These are phyloP conservation scores for Drosophila differens DNA, from an alignment of 2,888 invertebrate genomes.

Conservation along the genomic window DNA sequence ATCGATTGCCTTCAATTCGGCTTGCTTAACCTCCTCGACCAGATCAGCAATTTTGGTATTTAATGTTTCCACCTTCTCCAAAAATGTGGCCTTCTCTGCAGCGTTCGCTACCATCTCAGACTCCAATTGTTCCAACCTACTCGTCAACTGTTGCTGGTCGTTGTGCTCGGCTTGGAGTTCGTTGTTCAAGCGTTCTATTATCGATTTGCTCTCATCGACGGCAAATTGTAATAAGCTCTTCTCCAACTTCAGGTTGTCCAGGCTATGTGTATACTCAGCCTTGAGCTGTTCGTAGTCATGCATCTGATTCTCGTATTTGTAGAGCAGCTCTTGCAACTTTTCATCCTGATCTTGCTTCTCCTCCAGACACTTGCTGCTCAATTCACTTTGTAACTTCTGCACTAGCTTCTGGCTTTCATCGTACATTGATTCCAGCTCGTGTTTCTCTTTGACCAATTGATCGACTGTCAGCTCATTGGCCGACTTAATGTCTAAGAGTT, in stretches of 20 bases:
- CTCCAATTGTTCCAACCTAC: not conserved
- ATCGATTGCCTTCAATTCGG: not conserved
- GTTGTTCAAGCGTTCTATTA: slow-evolving; percentile 21
- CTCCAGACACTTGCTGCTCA: slow-evolving; percentile 1
- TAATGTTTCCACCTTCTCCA: slow-evolving; percentile 32
- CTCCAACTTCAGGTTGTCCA: slow-evolving; percentile 35
- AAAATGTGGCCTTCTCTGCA: slow-evolving; percentile 8
- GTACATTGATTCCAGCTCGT: slow-evolving; percentile 48
- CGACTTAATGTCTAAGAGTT: slow-evolving; percentile 16
- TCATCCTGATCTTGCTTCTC: slow-evolving; percentile 1
- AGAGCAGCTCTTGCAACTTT: slow-evolving; percentile 16
- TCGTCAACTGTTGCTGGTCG: slow-evolving; percentile 9
- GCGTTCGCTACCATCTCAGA: slow-evolving; percentile 2
- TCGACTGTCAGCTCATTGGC: slow-evolving; percentile 21
- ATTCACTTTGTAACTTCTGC: slow-evolving; percentile 26
- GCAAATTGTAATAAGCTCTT: slow-evolving; percentile 23
- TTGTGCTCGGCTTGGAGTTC: slow-evolving; percentile 26
- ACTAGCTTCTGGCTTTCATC: slow-evolving; percentile 45
- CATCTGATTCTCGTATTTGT: slow-evolving; percentile 32
- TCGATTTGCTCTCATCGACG: slow-evolving; percentile 20
- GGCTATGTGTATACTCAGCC: not conserved
- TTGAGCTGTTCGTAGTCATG: slow-evolving; percentile 32
- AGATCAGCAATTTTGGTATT: slow-evolving; percentile 33
- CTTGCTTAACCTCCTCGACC: slow-evolving; percentile 14
- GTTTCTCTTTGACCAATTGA: slow-evolving; percentile 47